Conservation (phyloP, 2,113 vertebrate species). For the Orcinus orca region DNA sequence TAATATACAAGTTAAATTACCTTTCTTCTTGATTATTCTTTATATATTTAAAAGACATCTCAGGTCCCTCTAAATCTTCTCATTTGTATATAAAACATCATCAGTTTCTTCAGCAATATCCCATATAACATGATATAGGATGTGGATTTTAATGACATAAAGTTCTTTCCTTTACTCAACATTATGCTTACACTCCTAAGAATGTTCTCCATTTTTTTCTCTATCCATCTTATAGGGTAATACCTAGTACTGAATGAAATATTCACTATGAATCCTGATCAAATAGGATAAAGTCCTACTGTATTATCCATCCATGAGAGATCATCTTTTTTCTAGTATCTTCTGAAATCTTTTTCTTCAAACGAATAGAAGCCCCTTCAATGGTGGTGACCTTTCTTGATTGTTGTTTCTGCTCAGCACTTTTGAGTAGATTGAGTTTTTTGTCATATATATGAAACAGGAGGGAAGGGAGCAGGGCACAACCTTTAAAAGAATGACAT, state of each 20-base stretch:
- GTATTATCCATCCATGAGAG: not conserved
- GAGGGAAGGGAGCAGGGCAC: too few species aligned
- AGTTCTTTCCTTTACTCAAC: not conserved
- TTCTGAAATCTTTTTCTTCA: conserved; percentile 20
- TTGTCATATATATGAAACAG: not conserved
- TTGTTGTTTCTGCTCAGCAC: not conserved
- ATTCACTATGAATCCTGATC: not conserved
- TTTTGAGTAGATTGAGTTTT: not conserved
- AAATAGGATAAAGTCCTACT: not conserved
- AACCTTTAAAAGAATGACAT: too few species aligned
- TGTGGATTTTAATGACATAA: not conserved
- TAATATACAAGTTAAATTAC: not conserved
- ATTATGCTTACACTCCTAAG: not conserved
- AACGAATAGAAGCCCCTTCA: not conserved
- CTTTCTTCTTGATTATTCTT: not conserved
- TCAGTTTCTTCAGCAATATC: not conserved
- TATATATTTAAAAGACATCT: not conserved
- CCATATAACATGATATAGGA: not conserved
- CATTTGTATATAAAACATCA: not conserved
- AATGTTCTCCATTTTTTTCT: not conserved
- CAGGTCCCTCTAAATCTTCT: not conserved
- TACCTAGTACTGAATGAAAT: not conserved
- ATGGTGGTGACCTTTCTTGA: not conserved
- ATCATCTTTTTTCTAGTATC: not conserved
- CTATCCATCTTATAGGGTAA: not conserved